Base-by-base conservation (phyloP, 2,113 vertebrate genomes). In the Gnathonemus echidnorhynchus region DNA sequence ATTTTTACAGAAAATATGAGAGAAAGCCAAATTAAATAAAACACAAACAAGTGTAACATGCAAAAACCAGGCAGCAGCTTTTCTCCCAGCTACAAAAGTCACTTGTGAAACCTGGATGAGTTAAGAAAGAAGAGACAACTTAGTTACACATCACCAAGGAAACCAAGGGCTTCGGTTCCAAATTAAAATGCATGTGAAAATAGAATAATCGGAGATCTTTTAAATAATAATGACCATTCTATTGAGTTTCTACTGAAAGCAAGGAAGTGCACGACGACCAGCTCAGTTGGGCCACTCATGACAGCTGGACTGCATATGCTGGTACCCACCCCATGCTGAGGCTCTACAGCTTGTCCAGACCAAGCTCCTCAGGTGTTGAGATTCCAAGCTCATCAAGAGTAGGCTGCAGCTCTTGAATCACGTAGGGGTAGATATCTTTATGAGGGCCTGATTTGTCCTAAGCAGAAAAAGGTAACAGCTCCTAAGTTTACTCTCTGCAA, bases 361-460 rank as follows among this genome's bases (percentile, higher is more conserved):
- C 98, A 80, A 99, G 95, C 89, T 99, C 97, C 91, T 99, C 98
- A 92, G 98, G 98, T 93, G 98, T 99, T 89, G 98, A 98, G 93
- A 99, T 99, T 92, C 98, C 98, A 87, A 99, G 95, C 95, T 99
- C 98, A 92, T 97, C 92, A 91, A 99, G 96, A 91, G 98, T 99
- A 91, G 98, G 98, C 92, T 95, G 95, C 93, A 99, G 96, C 93
- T 99, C 98, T 92, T 99, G 98, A 93, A 99, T 97, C 91, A 99
- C 94, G 50, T 99, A 99, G 8, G 98, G 98, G 87, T 99, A 99
- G 93, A 99, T 98, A 15, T 99, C 98, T 96, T 98, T 98, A 95
- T 98, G 96, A 92, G 97, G 96, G 62, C 97, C 98, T 86, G 98
- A 96, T 95, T 99, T 99, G 92, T 99, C 97, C 98, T 99, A 91